A percentile compares a stretch with the other conserved stretches of the same genome.
Conservation (phyloP, 2,797 vertebrate species). For the Psittacula derbiana region DNA sequence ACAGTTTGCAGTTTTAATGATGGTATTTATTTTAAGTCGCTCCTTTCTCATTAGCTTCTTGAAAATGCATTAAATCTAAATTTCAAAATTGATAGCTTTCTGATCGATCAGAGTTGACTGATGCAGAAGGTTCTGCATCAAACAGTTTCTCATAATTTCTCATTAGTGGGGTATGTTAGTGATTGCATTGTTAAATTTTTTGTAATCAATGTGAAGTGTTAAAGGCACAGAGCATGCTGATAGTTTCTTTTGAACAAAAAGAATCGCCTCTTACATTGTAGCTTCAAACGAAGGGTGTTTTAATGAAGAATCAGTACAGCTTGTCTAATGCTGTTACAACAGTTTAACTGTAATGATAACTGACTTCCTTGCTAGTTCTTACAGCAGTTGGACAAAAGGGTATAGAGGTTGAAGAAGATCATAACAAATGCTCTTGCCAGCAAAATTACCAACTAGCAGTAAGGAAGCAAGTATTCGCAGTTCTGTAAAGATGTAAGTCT, state of each 20-base stretch:
- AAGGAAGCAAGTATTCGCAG: constrained; percentile 58
- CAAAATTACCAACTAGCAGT: constrained; percentile 30
- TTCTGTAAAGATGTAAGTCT: constrained; percentile 59
- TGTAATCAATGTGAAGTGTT: constrained; percentile 61
- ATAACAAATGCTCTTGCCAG: constrained; percentile 40
- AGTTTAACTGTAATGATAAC: constrained; percentile 25
- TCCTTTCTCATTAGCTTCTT: constrained; percentile 73
- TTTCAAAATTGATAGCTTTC: constrained; percentile 64
- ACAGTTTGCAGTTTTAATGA: constrained; percentile 71
- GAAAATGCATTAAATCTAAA: constrained; percentile 73
- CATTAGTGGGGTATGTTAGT: constrained; percentile 55
- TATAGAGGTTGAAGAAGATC: background rate
- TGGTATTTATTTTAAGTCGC: constrained; percentile 71
- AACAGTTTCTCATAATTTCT: constrained; percentile 59
- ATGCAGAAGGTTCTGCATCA: constrained; percentile 46
- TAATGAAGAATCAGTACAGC: constrained; percentile 36
- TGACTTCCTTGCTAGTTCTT: constrained; percentile 33
- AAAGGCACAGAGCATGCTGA: constrained; percentile 56
- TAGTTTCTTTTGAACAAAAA: constrained; percentile 45
- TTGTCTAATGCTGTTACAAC: constrained; percentile 20
- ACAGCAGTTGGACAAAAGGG: background rate
- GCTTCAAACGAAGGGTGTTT: constrained; percentile 43
- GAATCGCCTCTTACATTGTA: constrained; percentile 30
- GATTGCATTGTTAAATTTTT: constrained; percentile 59
- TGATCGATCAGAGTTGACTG: constrained; percentile 64